These are phyloP conservation scores for Megaceryle torquata DNA, from an alignment of 2,113 vertebrate species.

Conservation along the genomic window DNA sequence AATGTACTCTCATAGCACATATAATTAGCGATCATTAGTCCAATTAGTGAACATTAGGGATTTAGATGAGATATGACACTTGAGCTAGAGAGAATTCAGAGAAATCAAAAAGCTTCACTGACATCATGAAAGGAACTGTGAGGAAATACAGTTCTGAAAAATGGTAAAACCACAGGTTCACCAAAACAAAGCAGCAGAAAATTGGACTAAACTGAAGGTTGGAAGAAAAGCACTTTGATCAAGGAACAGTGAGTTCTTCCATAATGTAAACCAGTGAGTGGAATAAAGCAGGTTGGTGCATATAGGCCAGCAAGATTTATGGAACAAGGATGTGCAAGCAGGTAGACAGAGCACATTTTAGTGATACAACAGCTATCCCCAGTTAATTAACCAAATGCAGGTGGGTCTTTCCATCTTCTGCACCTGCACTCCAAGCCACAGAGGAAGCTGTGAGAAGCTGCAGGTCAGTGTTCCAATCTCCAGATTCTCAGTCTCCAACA, in stretches of 20 bases:
- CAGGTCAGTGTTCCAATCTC: neutral
- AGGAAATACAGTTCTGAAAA: neutral
- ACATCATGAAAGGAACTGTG: neutral
- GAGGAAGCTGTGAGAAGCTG: neutral
- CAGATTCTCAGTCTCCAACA: neutral
- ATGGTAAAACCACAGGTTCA: neutral
- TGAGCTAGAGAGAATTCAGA: neutral
- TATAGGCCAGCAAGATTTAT: neutral
- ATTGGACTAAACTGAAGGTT: neutral
- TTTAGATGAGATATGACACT: conserved; percentile 4
- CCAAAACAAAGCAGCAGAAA: neutral
- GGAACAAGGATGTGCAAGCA: neutral
- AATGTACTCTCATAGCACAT: neutral
- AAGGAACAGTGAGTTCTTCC: neutral
- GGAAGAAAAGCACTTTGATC: neutral
- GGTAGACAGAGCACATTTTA: neutral
- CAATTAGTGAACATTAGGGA: neutral
- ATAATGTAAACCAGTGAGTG: neutral
- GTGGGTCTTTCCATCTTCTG: neutral
- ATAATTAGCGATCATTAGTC: conserved; percentile 7
- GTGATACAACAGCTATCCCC: neutral
- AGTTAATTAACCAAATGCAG: neutral
- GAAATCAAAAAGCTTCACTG: neutral
- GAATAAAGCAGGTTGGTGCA: neutral
- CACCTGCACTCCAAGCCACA: neutral